Evolutionary conservation across 2,888 invertebrate genomes (phyloP), one percentile per base, ranked within the genome.

Genomic region (Cephonodes hylas): DNA sequence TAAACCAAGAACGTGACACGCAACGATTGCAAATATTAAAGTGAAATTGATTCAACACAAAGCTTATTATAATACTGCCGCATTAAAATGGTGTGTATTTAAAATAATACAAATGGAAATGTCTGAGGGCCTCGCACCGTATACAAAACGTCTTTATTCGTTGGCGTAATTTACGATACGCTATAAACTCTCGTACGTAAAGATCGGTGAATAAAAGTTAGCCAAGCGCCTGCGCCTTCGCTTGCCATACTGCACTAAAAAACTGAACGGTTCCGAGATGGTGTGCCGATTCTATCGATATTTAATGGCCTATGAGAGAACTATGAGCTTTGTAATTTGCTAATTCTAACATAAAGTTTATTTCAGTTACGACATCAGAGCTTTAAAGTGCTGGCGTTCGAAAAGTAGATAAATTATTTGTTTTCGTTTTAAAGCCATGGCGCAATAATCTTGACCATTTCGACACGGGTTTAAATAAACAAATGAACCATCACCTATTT

Each of bases 61-160:
- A 82, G 76, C 80, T 79, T 85, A 86, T 84, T 88, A 86, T 78
- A 79, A 79, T 79, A 81, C 69, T 71, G 74, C 70, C 64, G 66
- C 70, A 79, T 79, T 80, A 82, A 86, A 84, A 70, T 70, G 72
- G 78, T 73, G 77, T 77, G 81, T 84, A 86, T 87, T 80, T 86
- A 85, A 87, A 85, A 85, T 86, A 86, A 88, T 87, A 88, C 85
- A 86, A 89, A 89, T 88, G 85, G 84, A 87, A 89, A 84, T 80
- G 84, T 85, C 84, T 77, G 71, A 75, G 73, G 74, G 77, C 81
- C 80, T 78, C 75, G 77, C 70, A 71, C 69, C 75, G 80, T 81
- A 80, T 80, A 89, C 84, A 86, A 85, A 89, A 91, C 88, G 85
- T 89, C 91, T 91, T 89, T 90, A 91, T 91, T 80, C 85, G 75